These are phyloP conservation scores for Apomyelois bistriatella DNA, from an alignment of 2,888 invertebrate genomes.

Conservation along the genomic window DNA sequence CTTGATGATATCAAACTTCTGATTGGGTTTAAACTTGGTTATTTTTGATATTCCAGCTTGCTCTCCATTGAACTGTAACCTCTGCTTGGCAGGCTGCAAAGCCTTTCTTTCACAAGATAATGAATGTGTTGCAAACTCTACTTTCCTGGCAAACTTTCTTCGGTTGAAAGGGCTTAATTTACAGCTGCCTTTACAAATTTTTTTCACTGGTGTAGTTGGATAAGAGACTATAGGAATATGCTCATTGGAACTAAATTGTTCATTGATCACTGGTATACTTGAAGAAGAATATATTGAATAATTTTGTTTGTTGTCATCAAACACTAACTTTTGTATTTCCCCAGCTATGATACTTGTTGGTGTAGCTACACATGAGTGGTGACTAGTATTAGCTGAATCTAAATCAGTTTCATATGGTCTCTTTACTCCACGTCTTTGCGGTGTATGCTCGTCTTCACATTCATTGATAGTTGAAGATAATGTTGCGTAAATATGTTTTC, in stretches of 20 bases:
- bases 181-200: slow-evolving; percentile 48
- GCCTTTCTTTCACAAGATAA: slow-evolving; percentile 55
- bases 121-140: slow-evolving; percentile 61
- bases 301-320: slow-evolving; percentile 47
- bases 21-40: slow-evolving; percentile 50
- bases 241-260: neutral
- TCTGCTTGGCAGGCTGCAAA: slow-evolving; percentile 31
- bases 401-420: slow-evolving; percentile 49
- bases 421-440: slow-evolving; percentile 52
- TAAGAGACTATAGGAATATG: slow-evolving; percentile 42
- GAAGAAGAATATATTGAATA: slow-evolving; percentile 18
- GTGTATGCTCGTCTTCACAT: slow-evolving; percentile 29
- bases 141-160: slow-evolving; percentile 52
- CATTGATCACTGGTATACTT: slow-evolving; percentile 13
- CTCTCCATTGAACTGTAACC: slow-evolving; percentile 3
- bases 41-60: slow-evolving; percentile 29
- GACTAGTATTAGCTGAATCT: slow-evolving; percentile 33
- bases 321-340: slow-evolving; percentile 57
- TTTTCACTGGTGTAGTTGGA: slow-evolving; percentile 68
- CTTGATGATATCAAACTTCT: slow-evolving; percentile 64
- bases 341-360: slow-evolving; percentile 67
- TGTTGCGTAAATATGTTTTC: slow-evolving; percentile 32
- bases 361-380: slow-evolving; percentile 44
- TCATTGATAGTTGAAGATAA: slow-evolving; percentile 11
- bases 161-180: slow-evolving; percentile 45